Conservation (phyloP, 1,140 invertebrate species). For the Aporrectodea caliginosa region DNA sequence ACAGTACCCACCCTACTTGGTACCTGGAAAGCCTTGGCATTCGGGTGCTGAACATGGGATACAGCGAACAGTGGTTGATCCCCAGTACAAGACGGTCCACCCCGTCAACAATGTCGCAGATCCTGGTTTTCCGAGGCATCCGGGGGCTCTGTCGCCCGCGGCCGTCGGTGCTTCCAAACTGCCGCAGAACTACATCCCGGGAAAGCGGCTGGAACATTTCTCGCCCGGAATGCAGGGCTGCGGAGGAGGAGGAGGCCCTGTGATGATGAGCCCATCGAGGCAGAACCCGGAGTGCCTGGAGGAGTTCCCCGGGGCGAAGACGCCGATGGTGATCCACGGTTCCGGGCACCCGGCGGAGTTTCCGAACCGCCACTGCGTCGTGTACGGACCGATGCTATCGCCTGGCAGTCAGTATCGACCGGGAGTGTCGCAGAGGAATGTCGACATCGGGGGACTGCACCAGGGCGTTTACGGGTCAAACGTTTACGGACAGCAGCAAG, state of each 20-base stretch:
- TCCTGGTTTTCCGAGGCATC: background rate
- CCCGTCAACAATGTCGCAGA: background rate
- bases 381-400: background rate
- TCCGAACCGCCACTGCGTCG: background rate
- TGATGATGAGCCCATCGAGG: background rate
- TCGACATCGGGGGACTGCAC: background rate
- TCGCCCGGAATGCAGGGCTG: background rate
- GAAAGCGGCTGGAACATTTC: constrained; percentile 13
- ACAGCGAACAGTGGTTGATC: background rate
- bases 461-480: background rate
- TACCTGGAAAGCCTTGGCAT: background rate
- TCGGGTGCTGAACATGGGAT: background rate
- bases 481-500: background rate
- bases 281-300: background rate
- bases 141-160: background rate
- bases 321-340: background rate
- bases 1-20: background rate
- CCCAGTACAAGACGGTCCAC: background rate
- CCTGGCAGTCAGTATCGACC: background rate
- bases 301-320: background rate
- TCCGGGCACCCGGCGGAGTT: background rate
- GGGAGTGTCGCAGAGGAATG: background rate
- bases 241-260: background rate
- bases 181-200: constrained; percentile 60
- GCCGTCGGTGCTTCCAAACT: background rate